Base-by-base conservation (phyloP, 2,113 vertebrate species). In the Bufo gargarizans region DNA sequence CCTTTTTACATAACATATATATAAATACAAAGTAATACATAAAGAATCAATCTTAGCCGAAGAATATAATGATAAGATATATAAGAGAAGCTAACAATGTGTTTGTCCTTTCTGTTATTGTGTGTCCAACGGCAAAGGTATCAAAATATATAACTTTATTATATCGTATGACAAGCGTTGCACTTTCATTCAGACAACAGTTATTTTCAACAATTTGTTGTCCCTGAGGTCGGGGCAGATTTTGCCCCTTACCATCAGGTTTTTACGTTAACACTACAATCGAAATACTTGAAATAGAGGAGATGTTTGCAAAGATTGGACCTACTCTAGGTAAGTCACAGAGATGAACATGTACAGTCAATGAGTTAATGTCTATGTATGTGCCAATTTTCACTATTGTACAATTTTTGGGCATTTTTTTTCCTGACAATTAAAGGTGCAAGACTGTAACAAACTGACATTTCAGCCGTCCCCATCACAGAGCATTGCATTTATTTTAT, bases 301-400 rank as follows among this genome's bases (percentile, higher is more conserved):
- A 91, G 92, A 92, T 92, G 92, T 90, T 90, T 91, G 91, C 91
- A 90, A 90, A 58, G 91, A 49, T 86, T 86, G 91, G 80, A 77
- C 61, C 67, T 87, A 86, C 71, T 93, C 90, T 92, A 92, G 92
- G 77, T 69, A 89, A 88, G 90, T 94, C 91, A 91, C 92, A 91
- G 86, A 91, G 92, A 91, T 89, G 91, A 91, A 67, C 88, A 53
- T 91, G 91, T 93, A 92, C 89, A 93, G 91, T 91, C 93, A 94
- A 91, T 76, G 45, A 76, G 20, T 74, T 91, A 17, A 89, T 94
- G 94, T 94, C 92, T 95, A 94, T 93, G 90, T 95, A 92, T 88
- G 95, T 96, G 96, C 96, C 96, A 96, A 96, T 95, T 95, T 95
- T 93, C 92, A 93, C 92, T 93, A 91, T 93, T 91, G 16, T 95